Evolutionary conservation across 2,113 vertebrate genomes (phyloP).

Genomic region (Piprites chloris): DNA sequence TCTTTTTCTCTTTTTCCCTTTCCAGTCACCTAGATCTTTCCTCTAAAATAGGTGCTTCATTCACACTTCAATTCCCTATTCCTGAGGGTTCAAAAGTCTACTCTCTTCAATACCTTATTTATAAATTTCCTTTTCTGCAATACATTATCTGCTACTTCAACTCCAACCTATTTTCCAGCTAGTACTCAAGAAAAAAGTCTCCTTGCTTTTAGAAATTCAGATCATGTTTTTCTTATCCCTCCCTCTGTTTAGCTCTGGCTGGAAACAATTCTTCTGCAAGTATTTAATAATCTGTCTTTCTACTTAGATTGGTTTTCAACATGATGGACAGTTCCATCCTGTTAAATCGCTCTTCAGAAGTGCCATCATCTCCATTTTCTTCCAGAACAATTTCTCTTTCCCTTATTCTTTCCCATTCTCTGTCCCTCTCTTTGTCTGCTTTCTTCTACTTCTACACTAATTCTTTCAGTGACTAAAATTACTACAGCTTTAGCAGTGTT

Average conservation of each 20-base stretch:
- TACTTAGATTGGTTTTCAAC: slow-evolving; percentile 17
- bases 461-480: background rate
- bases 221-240: background rate
- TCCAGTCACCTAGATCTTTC: background rate
- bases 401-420: background rate
- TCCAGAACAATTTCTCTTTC: background rate
- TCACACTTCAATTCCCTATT: background rate
- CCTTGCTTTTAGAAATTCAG: background rate
- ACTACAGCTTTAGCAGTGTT: background rate
- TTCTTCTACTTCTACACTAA: background rate
- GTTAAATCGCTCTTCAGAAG: background rate
- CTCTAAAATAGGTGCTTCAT: background rate
- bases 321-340: background rate
- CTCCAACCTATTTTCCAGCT: background rate
- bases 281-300: slow-evolving; percentile 28
- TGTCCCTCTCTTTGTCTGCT: background rate
- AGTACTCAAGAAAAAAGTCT: background rate
- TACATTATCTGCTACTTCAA: background rate
- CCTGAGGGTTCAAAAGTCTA: background rate
- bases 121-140: background rate
- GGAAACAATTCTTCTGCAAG: slow-evolving; percentile 15
- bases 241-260: background rate
- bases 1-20: background rate
- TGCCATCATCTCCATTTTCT: background rate
- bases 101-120: background rate